Percentiles rank a stretch among this genome's conserved stretches.
Evolutionary conservation across 1,140 invertebrate species (phyloP).

Genomic region (Drosophila obscura): DNA sequence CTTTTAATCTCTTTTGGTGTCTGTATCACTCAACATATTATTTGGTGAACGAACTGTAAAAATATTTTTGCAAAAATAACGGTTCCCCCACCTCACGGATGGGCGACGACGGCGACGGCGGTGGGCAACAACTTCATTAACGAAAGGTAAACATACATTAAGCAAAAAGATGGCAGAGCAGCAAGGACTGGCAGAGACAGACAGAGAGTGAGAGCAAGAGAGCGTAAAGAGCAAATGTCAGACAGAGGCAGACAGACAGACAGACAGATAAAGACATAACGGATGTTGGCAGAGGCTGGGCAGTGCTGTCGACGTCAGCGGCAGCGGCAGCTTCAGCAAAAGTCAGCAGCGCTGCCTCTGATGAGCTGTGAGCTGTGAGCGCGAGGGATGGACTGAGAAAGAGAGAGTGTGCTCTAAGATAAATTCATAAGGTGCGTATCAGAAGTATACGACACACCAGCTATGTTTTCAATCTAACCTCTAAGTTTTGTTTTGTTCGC

Average conservation of each 20-base stretch:
- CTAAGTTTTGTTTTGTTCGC: no score
- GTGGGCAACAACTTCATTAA: constrained; percentile 81
- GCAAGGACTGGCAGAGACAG: background rate
- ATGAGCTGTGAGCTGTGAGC: constrained; percentile 66
- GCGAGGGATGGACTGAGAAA: constrained; percentile 4
- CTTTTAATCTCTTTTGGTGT: constrained; percentile 16
- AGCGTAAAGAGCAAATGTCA: constrained; percentile 38
- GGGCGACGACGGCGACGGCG: no score
- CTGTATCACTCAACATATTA: constrained; percentile 19
- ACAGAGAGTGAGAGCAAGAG: constrained; percentile 6
- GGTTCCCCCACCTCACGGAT: no score
- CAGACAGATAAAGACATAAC: constrained; percentile 81
- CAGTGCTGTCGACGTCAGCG: constrained; percentile 29
- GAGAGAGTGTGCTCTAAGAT: constrained; percentile 26
- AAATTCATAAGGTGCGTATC: no score
- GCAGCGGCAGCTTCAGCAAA: constrained; percentile 38
- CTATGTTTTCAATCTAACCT: no score
- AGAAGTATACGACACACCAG: no score
- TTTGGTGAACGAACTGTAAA: constrained; percentile 55
- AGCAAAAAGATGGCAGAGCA: constrained; percentile 36
- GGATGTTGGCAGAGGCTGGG: constrained; percentile 59
- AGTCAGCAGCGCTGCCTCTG: constrained; percentile 40
- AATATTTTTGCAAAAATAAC: constrained; percentile 72
- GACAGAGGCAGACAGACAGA: constrained; percentile 26
- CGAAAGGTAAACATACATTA: constrained; percentile 83